Conservation (phyloP, 2,113 vertebrate species). For the Pachycephala philippinensis region DNA sequence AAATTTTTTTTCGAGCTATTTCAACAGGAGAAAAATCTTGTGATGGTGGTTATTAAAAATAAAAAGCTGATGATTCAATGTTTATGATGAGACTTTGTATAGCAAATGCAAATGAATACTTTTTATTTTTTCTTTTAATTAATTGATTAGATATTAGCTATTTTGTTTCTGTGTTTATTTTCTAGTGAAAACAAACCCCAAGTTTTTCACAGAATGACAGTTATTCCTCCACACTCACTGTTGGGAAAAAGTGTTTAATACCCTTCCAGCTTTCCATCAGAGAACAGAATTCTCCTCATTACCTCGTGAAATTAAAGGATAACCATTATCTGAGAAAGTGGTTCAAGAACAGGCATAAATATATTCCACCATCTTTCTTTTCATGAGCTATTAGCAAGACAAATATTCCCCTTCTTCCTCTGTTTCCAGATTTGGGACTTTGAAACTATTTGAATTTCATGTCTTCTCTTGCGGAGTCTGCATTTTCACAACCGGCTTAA, state of each 20-base stretch:
- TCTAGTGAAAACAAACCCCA: neutral
- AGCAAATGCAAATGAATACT: neutral
- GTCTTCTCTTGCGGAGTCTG: neutral
- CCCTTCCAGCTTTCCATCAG: neutral
- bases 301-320: neutral
- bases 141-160: neutral
- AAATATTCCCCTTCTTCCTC: neutral
- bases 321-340: neutral
- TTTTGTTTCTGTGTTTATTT: neutral
- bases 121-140: neutral
- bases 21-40: neutral
- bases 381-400: neutral
- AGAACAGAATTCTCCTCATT: neutral
- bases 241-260: neutral
- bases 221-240: neutral
- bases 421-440: neutral
- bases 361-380: neutral
- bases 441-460: neutral
- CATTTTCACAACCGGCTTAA: neutral
- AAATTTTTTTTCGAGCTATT: neutral
- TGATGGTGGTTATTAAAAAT: neutral
- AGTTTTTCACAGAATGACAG: neutral
- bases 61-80: neutral
- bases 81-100: neutral
- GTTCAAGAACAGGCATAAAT: neutral